Evolutionary conservation across 1,140 invertebrate genomes (phyloP), one percentile per base, ranked within the genome.

Genomic region (Vollenhovia emeryi): DNA sequence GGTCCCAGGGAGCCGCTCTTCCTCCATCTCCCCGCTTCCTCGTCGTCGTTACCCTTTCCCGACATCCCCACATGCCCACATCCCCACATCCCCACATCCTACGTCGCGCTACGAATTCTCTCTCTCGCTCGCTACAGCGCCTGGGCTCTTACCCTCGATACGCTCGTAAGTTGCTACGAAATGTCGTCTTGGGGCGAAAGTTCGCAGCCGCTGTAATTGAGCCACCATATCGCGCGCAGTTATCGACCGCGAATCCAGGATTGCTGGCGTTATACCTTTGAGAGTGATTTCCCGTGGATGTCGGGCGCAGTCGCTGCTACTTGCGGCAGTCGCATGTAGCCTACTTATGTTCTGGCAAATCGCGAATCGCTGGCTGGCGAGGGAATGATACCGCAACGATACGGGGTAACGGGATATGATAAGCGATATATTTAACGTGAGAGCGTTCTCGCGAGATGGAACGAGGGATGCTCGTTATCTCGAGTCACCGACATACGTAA

Each of bases 251-350:
- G 50, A 62, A 76, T 76, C 43, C 48, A 73, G 50, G 66, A 82
- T 82, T 82, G 66, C 57, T 24, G n/a, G 64, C 59, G 80, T 76
- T 84, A 76, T 84, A 74, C 69, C 80, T 84, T 52, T 50, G 80
- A 76, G 80, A 84, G 80, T 76, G 80, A 84, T 84, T 84, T 75
- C 68, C 68, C 69, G 79, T 36, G 64, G 15, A 55, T 80, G 78
- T 57, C 78, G 50, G 21, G 76, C 33, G 33, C 76, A 57, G 50
- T 80, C 33, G 76, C 43, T 64, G 45, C 33, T 9, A 48, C 59
- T 78, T 50, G 24, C 78, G 78, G 9, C 45, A 21, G 11, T 73
- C 78, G 50, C 50, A 40, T 82, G 71, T 76, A 79, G 45, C 21
- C 60, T 40, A 82, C 66, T 82, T 59, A 71, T 45, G 66, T 73